phyloP scores from a whole-genome alignment of 92 coral and sea anemone species.

The Epizoanthus ramosus region DNA sequence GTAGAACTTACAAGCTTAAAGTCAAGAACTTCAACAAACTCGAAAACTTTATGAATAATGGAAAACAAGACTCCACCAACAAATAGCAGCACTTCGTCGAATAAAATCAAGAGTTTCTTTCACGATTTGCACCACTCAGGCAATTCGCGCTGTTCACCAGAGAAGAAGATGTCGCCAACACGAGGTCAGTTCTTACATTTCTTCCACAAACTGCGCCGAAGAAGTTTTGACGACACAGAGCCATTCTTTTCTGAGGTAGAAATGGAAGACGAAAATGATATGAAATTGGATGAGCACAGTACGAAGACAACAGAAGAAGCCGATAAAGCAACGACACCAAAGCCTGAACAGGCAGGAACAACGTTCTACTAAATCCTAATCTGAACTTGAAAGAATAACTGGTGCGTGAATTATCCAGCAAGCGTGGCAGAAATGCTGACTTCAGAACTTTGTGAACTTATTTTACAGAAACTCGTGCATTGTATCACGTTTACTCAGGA shows the following conservation, averaged over 20 bases:
- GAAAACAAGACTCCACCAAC: conserved; percentile 15
- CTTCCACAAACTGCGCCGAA: conserved; percentile 33
- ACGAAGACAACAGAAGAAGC: neutral
- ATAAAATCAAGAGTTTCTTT: conserved; percentile 13
- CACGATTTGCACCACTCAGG: conserved; percentile 2
- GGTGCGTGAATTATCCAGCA: neutral
- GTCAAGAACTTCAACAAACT: neutral
- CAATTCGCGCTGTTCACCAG: neutral
- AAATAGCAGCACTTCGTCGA: neutral
- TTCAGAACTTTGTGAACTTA: too few species aligned
- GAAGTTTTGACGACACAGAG: conserved; percentile 35
- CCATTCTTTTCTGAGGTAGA: conserved; percentile 32
- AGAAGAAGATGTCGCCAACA: conserved; percentile 27
- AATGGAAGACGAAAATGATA: conserved; percentile 6
- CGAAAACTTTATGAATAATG: neutral
- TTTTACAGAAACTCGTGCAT: too few species aligned
- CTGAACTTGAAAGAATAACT: neutral
- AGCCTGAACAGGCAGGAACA: neutral
- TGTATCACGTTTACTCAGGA: too few species aligned
- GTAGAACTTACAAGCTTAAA: neutral
- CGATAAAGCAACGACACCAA: neutral
- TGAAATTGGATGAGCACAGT: neutral
- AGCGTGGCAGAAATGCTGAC: neutral
- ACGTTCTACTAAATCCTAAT: neutral
- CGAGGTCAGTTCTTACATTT: conserved; percentile 20